These are phyloP conservation scores for Cistogaster globosa DNA, from an alignment of 2,888 invertebrate genomes.

Conservation along the genomic window DNA sequence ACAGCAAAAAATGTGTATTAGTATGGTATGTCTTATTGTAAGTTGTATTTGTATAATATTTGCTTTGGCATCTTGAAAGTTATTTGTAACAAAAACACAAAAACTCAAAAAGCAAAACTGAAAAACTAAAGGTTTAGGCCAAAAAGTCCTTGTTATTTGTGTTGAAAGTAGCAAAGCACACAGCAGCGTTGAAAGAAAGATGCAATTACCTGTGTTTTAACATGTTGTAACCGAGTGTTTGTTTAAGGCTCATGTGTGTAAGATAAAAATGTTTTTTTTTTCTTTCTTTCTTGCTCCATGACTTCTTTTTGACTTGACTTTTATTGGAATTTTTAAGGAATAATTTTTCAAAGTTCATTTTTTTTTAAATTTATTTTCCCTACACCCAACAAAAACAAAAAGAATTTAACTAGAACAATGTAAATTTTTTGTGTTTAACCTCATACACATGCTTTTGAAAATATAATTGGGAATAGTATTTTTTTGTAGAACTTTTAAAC, in stretches of 20 bases:
- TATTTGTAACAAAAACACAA: constrained; percentile 66
- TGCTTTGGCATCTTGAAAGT: constrained; percentile 63
- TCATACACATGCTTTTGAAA: constrained; percentile 15
- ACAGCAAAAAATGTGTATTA: not conserved
- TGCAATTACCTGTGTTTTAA: constrained; percentile 67
- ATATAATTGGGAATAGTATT: constrained; percentile 24
- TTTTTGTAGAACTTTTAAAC: not conserved
- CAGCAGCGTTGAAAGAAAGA: not conserved
- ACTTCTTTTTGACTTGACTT: constrained; percentile 67
- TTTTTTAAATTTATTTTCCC: not conserved
- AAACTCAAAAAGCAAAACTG: constrained; percentile 10
- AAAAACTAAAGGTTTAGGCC: constrained; percentile 60
- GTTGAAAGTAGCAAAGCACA: constrained; percentile 2
- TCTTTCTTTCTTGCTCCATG: constrained; percentile 31
- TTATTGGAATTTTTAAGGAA: constrained; percentile 60
- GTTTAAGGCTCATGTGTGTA: constrained; percentile 42
- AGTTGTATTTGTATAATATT: constrained; percentile 41
- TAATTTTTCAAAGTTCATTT: constrained; percentile 41
- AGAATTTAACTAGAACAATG: constrained; percentile 25
- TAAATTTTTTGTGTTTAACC: constrained; percentile 37
- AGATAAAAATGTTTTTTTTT: not conserved
- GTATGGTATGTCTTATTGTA: constrained; percentile 27
- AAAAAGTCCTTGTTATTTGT: constrained; percentile 52
- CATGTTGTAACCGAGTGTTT: constrained; percentile 59
- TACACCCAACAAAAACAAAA: constrained; percentile 9